phyloP scores from a whole-genome alignment of 2,113 vertebrate species.

The Sinocyclocheilus maitianheensis region DNA sequence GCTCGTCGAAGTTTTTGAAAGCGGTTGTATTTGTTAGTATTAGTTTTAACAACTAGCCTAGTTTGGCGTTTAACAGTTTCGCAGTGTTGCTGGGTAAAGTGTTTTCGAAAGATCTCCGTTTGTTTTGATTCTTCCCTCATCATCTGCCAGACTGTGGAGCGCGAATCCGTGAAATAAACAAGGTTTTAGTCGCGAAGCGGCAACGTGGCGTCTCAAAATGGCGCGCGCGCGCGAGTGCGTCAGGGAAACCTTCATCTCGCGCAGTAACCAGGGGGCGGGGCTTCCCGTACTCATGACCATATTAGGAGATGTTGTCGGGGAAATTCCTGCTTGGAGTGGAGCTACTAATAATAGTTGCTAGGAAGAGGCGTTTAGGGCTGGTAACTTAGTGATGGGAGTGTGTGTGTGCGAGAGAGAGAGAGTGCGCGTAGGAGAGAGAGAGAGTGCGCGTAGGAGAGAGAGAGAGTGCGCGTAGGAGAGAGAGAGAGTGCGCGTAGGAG shows the following conservation, averaged over 20 bases:
- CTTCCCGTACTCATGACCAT: slow-evolving; percentile 65
- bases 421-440: not conserved
- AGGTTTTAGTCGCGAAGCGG: slow-evolving; percentile 25
- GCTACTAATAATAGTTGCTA: not conserved
- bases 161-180: not conserved
- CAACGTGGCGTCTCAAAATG: slow-evolving; percentile 83
- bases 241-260: slow-evolving; percentile 30
- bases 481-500: not conserved
- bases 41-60: not conserved
- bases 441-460: not conserved
- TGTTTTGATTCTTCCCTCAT: not conserved
- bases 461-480: not conserved
- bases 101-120: not conserved
- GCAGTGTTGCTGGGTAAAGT: not conserved
- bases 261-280: slow-evolving; percentile 57
- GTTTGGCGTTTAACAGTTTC: not conserved
- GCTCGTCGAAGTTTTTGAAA: not conserved
- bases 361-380: not conserved
- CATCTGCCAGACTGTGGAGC: not conserved
- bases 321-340: not conserved
- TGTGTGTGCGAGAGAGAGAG: no score
- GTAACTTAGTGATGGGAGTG: not conserved
- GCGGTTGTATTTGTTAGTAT: not conserved
- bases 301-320: slow-evolving; percentile 69
- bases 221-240: slow-evolving; percentile 65